These are phyloP conservation scores for Trypoxylon attenuatum DNA, from an alignment of 2,888 invertebrate genomes.

Conservation along the genomic window DNA sequence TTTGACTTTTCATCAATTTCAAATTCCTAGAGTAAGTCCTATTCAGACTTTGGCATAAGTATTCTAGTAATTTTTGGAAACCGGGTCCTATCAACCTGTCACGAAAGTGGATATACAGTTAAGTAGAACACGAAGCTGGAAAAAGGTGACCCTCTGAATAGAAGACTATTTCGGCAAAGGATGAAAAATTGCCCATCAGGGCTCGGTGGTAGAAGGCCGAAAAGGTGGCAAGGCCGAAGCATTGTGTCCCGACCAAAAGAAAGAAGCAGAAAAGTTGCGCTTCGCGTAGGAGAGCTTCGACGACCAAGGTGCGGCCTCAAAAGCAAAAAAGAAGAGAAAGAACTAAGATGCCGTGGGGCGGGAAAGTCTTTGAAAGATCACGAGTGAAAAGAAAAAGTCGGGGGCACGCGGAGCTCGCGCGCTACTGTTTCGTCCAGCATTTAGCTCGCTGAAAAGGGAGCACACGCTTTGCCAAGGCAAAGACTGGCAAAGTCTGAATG, in stretches of 20 bases:
- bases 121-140: no score
- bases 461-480: neutral
- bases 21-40: no score
- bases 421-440: constrained; percentile 18
- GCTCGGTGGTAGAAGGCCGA: no score
- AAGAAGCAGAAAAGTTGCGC: neutral
- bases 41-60: no score
- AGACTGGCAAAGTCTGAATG: neutral
- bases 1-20: no score
- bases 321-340: neutral
- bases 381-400: constrained; percentile 22
- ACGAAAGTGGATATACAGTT: no score
- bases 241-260: no score
- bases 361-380: constrained; percentile 31
- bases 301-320: constrained; percentile 1
- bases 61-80: no score
- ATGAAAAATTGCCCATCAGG: no score
- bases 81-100: no score
- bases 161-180: no score
- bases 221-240: neutral
- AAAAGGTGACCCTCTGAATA: no score
- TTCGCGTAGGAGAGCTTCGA: neutral
- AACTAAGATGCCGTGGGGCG: constrained; percentile 20
- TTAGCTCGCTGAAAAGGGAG: constrained; percentile 12
- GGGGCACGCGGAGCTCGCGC: constrained; percentile 10